Conservation (phyloP, 2,113 vertebrate species). For the Mesitornis unicolor region DNA sequence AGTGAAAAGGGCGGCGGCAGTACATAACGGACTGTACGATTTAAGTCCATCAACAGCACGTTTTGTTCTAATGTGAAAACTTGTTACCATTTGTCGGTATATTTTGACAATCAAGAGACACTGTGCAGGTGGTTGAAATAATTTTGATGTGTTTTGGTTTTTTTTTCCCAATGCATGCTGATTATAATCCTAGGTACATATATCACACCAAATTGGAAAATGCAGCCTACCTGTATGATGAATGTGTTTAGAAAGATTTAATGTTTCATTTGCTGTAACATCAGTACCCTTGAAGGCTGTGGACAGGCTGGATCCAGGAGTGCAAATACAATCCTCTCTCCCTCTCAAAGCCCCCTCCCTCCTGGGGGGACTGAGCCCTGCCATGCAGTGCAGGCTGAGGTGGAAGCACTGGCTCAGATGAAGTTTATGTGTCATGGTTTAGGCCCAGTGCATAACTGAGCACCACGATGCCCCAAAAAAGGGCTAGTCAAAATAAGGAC, state of each 20-base stretch:
- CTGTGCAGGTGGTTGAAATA: constrained; percentile 11
- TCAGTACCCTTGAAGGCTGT: constrained; percentile 3
- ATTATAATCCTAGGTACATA: background rate
- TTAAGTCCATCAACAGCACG: background rate
- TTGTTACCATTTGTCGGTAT: background rate
- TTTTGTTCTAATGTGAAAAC: background rate
- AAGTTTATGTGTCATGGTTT: no score
- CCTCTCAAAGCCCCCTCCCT: background rate
- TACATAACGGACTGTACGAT: background rate
- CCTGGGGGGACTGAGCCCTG: background rate
- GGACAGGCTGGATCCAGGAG: background rate
- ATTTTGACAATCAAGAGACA: constrained; percentile 20
- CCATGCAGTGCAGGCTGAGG: background rate
- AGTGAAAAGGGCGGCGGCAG: background rate
- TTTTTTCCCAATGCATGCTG: background rate
- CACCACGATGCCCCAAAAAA: no score
- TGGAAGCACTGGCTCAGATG: background rate
- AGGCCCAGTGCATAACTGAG: no score
- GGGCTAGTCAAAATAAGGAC: no score
- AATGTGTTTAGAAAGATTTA: constrained; percentile 7
- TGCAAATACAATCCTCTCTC: background rate
- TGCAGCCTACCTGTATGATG: background rate
- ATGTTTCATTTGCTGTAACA: background rate
- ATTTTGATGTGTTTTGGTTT: background rate
- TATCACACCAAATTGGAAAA: constrained; percentile 14